Evolutionary conservation across 2,113 vertebrate species (phyloP).

Genomic region (Limnothrissa miodon): DNA sequence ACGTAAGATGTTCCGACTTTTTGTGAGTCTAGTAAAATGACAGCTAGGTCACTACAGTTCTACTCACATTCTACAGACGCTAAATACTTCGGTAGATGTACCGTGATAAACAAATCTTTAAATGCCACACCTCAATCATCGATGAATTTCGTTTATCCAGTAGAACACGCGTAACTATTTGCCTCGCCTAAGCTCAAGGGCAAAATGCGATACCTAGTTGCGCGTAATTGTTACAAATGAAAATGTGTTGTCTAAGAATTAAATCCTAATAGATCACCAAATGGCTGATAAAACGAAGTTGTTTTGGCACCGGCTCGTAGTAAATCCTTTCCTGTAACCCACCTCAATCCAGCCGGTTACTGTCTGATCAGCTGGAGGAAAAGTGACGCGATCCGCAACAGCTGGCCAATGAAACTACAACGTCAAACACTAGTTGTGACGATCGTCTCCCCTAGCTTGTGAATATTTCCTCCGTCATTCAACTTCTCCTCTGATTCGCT

Average conservation of each 20-base stretch:
- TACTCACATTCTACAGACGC: constrained; percentile 1
- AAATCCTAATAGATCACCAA: not conserved
- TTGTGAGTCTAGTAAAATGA: not conserved
- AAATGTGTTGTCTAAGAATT: not conserved
- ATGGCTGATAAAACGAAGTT: not conserved
- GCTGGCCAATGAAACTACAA: constrained; percentile 65
- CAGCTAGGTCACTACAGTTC: not conserved
- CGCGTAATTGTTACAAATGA: not conserved
- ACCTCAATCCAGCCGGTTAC: constrained; percentile 69
- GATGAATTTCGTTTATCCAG: not conserved
- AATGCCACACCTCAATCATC: constrained; percentile 16
- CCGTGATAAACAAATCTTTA: not conserved
- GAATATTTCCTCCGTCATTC: constrained; percentile 54
- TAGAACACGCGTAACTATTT: not conserved
- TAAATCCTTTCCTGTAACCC: constrained; percentile 35
- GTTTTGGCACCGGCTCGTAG: not conserved
- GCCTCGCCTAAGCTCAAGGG: constrained; percentile 7
- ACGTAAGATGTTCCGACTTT: constrained; percentile 26
- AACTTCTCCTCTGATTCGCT: constrained; percentile 19
- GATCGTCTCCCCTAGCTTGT: constrained; percentile 44
- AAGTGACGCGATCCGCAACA: constrained; percentile 79
- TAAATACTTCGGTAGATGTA: not conserved
- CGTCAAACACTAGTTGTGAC: constrained; percentile 60
- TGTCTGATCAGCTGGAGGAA: constrained; percentile 94
- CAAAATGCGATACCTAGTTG: not conserved